Conservation (phyloP, 1,140 invertebrate genomes). For the Zaprionus nigranus region DNA sequence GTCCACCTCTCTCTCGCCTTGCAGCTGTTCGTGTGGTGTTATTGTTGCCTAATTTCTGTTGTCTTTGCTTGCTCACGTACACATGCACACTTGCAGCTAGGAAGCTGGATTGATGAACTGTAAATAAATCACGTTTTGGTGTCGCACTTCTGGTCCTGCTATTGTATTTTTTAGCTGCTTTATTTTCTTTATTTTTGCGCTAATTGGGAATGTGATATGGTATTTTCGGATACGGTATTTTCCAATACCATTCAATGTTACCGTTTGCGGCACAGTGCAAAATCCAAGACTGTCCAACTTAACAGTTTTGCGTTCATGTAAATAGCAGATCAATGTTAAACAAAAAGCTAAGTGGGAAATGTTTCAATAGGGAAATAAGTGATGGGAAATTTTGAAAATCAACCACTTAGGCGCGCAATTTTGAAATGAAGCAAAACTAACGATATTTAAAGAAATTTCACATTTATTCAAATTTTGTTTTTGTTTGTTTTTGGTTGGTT, state of each 20-base stretch:
- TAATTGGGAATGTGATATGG: constrained; percentile 65
- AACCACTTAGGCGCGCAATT: neutral
- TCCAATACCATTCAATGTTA: constrained; percentile 44
- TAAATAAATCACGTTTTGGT: constrained; percentile 40
- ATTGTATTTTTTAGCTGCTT: constrained; percentile 40
- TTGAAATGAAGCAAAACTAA: neutral
- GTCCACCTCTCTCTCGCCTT: neutral
- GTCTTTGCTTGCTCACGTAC: constrained; percentile 10
- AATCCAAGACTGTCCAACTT: neutral
- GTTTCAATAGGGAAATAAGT: too few relatives aligned
- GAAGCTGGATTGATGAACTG: neutral
- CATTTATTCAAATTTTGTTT: constrained; percentile 13
- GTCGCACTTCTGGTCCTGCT: constrained; percentile 36
- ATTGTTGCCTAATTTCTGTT: constrained; percentile 10
- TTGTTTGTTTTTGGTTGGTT: constrained; percentile 26
- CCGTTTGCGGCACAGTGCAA: neutral
- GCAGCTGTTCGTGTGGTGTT: neutral
- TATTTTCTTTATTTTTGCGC: constrained; percentile 55
- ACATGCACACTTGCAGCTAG: neutral
- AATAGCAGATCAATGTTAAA: neutral
- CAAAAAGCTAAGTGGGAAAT: neutral
- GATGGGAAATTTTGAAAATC: too few relatives aligned
- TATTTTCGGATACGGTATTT: constrained; percentile 48
- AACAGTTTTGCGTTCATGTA: neutral
- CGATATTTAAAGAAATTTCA: neutral